Conservation (phyloP, 2,113 vertebrate species). For the Ploceus nigricollis region DNA sequence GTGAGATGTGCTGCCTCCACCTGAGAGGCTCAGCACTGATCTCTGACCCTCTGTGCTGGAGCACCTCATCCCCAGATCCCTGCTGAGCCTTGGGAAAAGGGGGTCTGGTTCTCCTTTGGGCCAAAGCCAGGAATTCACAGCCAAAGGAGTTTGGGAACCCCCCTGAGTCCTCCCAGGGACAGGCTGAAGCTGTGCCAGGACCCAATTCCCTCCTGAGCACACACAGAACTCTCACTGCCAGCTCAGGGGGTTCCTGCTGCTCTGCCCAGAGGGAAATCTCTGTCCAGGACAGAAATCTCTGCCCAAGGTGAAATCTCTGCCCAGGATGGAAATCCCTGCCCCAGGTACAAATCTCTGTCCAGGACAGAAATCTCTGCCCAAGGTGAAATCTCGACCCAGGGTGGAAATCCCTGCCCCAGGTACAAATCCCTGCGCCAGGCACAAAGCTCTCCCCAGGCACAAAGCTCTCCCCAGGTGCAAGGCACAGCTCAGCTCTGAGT, state of each 20-base stretch:
- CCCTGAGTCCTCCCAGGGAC: background rate
- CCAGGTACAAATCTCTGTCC: background rate
- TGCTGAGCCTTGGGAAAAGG: background rate
- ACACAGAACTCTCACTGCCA: background rate
- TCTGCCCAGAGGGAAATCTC: background rate
- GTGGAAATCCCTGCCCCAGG: background rate
- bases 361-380: background rate
- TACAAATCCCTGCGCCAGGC: background rate
- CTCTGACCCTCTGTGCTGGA: accelerated
- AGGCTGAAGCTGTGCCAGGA: background rate
- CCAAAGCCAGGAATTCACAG: accelerated
- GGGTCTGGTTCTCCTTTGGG: background rate
- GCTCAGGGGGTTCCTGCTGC: background rate
- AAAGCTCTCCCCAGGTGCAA: background rate
- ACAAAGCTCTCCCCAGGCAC: background rate
- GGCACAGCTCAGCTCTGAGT: background rate
- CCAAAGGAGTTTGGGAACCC: background rate
- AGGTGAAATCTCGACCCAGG: background rate
- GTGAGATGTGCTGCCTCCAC: background rate
- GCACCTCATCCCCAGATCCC: background rate
- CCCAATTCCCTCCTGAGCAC: too few relatives aligned
- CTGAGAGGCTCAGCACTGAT: background rate
- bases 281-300: background rate
- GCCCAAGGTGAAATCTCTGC: background rate
- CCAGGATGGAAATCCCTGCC: background rate